Conservation (phyloP, 2,888 invertebrate species). For the Nasonovia ribisnigri region DNA sequence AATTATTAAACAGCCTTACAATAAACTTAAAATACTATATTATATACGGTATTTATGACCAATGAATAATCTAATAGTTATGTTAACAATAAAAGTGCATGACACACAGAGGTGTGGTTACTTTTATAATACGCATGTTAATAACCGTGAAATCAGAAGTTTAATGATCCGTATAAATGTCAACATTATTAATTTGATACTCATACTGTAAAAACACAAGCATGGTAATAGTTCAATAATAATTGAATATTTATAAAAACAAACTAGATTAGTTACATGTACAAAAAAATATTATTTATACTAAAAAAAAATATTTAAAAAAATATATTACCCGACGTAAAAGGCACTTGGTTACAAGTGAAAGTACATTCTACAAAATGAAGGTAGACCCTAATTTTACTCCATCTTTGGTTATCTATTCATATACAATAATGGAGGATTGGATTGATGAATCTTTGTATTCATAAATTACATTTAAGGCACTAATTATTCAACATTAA, state of each 20-base stretch:
- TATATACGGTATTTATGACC: neutral
- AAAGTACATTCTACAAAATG: neutral
- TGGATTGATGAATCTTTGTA: neutral
- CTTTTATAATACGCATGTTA: conserved; percentile 18
- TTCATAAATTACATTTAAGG: conserved; percentile 34
- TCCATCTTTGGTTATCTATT: conserved; percentile 48
- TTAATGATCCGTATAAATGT: conserved; percentile 21
- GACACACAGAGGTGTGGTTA: conserved; percentile 19
- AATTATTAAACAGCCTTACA: conserved; percentile 46
- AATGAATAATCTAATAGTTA: conserved; percentile 29
- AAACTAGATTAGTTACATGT: neutral
- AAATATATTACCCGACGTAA: neutral
- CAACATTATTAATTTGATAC: conserved; percentile 11
- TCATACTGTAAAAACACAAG: neutral
- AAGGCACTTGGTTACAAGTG: conserved; percentile 50
- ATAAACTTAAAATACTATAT: conserved; percentile 30
- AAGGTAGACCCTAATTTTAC: neutral
- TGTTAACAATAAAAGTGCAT: conserved; percentile 37
- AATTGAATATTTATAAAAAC: neutral
- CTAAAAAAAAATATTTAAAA: neutral
- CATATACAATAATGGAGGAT: conserved; percentile 32
- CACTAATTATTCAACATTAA: conserved; percentile 56
- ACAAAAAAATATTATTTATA: conserved; percentile 8
- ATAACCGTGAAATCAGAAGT: conserved; percentile 27
- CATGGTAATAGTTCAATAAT: neutral